Base-by-base conservation (phyloP, 1,140 invertebrate species). In the Hyphantria cunea region DNA sequence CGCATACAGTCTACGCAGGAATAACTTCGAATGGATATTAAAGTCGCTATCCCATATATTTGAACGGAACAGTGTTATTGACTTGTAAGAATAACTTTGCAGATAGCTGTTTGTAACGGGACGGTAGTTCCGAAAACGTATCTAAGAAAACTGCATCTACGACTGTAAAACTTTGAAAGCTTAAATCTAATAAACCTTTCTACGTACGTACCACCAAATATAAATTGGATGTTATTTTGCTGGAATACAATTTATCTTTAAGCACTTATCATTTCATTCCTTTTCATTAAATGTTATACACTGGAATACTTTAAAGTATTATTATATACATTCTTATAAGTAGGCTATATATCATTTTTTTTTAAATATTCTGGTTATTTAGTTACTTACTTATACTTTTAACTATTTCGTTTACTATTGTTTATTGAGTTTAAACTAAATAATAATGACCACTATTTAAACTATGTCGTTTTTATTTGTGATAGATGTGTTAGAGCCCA, bases 61-160 rank as follows among this genome's bases (percentile, higher is more conserved):
- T 68, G 45, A 39, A 53, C 65, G 69, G 47, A 81, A 89, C 81
- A 78, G 80, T 86, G 82, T 78, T 84, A 84, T 89, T 84, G 86
- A 89, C 81, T 86, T 69, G 70, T 47, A 70, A 50, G 70, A 52
- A 76, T 76, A 75, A 79, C 64, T 77, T 83, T 69, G 44, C 48
- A 76, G 71, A 74, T 80, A 76, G 75, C 76, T 78, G 67, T 69
- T 37, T 42, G 12, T 68, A 63, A 71, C 73, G 59, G 56, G 59
- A 74, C 60, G 72, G 73, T 72, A 79, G 66, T 76, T 70, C 67
- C 56, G 59, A 67, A 67, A 69, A 61, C 53, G 52, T 64, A 75
- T 69, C 70, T 74, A 66, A 65, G 69, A 69, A 25, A 76, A 80
- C 67, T 76, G 67, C 68, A 55, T 51, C 39, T 44, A 34, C 34